Evolutionary conservation across 2,113 vertebrate genomes (phyloP), one percentile per base, ranked within the genome.

Genomic region (Oncorhynchus mykiss): DNA sequence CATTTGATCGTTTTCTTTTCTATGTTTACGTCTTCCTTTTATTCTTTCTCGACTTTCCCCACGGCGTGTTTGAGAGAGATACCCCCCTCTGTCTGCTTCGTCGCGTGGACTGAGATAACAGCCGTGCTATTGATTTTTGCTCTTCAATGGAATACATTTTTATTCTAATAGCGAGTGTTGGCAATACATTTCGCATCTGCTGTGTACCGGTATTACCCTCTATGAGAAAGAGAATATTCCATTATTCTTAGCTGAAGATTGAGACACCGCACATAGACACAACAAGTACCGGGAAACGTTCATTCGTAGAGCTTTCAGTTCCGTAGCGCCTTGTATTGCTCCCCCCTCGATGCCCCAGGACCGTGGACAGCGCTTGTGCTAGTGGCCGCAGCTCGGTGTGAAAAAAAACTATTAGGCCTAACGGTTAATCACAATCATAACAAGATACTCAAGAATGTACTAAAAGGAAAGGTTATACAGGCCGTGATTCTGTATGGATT

Each of bases 111-210:
- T 34, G 29, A 24, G 59, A 7, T 51, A 60, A 48, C n/a, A 71
- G 72, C 80, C 22, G 73, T 29, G 72, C 67, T 49, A 12, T 59
- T 60, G 68, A 75, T 82, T 69, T 3, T 71, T 22, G 29, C 66
- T 74, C 80, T 79, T 86, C 84, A 75, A 92, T 92, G 91, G 91
- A 91, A 85, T 84, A 91, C 84, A 57, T 77, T 77, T 87, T 82
- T 75, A 74, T 4, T 48, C 76, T 60, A 54, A 78, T 76, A 73
- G 76, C 77, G 77, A 82, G 69, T 69, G 74, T 70, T 71, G 51
- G 13, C 51, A 16, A 79, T 78, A 71, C 74, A 34, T 72, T 73
- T 77, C 71, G 66, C 78, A 14, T 73, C 71, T 34, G 67, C 69
- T 73, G 49, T 71, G 78, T 77, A 39, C 73, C 80, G 49, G 62